phyloP scores from a whole-genome alignment of 2,113 vertebrate species.

The Illadopsis cleaveri region DNA sequence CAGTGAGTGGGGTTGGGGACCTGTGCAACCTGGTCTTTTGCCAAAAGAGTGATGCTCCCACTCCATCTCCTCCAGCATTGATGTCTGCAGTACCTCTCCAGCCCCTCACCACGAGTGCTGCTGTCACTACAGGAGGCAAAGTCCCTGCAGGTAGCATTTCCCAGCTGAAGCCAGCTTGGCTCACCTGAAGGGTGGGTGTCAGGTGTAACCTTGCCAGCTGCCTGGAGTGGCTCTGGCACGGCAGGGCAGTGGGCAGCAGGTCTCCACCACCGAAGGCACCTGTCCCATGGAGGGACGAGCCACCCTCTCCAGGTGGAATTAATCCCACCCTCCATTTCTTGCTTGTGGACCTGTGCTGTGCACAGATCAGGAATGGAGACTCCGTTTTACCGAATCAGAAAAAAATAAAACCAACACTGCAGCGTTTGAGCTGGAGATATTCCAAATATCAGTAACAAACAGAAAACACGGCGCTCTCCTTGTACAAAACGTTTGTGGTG shows the following conservation, averaged over 20 bases:
- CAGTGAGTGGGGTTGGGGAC: neutral
- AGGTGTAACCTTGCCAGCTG: neutral
- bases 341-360: fast-evolving
- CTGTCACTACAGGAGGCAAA: neutral
- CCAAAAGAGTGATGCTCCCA: neutral
- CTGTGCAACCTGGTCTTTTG: neutral
- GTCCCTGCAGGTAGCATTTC: neutral
- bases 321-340: neutral
- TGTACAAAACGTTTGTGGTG: neutral
- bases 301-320: fast-evolving
- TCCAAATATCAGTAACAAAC: neutral
- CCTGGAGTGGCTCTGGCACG: fast-evolving
- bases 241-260: fast-evolving
- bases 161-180: neutral
- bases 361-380: neutral
- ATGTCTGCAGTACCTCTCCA: neutral
- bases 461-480: fast-evolving
- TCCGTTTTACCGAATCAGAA: neutral
- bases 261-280: fast-evolving
- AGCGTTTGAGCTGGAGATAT: neutral
- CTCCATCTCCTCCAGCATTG: fast-evolving
- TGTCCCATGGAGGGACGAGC: fast-evolving
- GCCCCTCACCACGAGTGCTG: neutral
- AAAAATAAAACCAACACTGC: fast-evolving
- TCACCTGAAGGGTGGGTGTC: neutral